Conservation (phyloP, 2,888 invertebrate species). For the Lithophane ornitopus region DNA sequence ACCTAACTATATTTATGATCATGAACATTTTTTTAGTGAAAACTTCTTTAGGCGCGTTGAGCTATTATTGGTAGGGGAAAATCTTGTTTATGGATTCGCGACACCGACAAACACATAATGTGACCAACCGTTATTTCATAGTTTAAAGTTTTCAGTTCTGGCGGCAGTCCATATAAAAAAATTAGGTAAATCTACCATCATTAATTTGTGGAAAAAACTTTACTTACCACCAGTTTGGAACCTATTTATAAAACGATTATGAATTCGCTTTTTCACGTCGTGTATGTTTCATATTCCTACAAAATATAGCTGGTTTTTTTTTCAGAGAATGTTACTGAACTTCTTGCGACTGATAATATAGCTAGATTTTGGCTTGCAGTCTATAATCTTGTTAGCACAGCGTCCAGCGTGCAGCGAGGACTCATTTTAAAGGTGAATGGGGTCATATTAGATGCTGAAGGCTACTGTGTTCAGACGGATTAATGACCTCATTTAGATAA, state of each 20-base stretch:
- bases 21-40: too few species aligned
- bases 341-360: conserved; percentile 26
- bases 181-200: too few species aligned
- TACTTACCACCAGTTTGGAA: neutral
- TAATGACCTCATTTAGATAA: conserved; percentile 21
- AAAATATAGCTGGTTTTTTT: neutral
- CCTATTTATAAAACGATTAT: too few species aligned
- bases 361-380: conserved; percentile 43
- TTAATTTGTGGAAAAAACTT: neutral
- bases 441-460: conserved; percentile 33
- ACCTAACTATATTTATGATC: too few species aligned
- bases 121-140: too few species aligned
- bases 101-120: too few species aligned
- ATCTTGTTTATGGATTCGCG: too few species aligned
- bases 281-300: neutral
- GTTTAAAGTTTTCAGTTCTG: too few species aligned
- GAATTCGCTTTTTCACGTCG: neutral
- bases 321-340: neutral
- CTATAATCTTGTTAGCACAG: conserved; percentile 46
- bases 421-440: conserved; percentile 37
- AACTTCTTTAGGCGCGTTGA: too few species aligned
- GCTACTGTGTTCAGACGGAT: conserved; percentile 9
- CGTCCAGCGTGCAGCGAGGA: conserved; percentile 18
- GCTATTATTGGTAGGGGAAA: too few species aligned
- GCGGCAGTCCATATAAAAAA: too few species aligned